Conservation (phyloP, 2,113 vertebrate species). For the Sturnira hondurensis region DNA sequence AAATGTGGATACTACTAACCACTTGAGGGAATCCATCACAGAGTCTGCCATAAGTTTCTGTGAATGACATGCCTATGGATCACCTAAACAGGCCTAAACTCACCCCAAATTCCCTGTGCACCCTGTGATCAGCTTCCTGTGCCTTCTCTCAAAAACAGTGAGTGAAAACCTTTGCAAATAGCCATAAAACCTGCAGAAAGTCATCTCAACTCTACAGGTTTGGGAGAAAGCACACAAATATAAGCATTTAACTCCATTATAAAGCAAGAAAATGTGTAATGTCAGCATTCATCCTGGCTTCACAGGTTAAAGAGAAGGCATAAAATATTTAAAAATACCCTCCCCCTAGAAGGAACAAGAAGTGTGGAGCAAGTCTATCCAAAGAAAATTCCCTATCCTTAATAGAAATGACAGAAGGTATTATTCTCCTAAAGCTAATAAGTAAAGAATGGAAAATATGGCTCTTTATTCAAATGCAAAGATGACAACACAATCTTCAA, state of each 20-base stretch:
- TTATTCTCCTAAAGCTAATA: not conserved
- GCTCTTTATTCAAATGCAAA: not conserved
- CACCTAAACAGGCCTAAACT: not conserved
- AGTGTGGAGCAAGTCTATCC: not conserved
- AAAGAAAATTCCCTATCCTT: not conserved
- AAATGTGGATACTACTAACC: too few species aligned
- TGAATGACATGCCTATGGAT: not conserved
- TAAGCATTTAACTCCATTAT: not conserved
- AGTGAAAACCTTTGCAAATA: not conserved
- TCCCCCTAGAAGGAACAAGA: not conserved
- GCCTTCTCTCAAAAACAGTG: not conserved
- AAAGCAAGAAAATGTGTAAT: not conserved
- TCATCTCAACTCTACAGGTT: not conserved
- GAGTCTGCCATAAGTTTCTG: not conserved
- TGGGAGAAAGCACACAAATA: not conserved
- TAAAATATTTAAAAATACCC: not conserved
- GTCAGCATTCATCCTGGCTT: not conserved
- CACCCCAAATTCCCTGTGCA: not conserved
- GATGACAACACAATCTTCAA: not conserved
- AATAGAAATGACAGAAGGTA: not conserved
- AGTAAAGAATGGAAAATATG: not conserved
- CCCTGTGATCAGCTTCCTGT: not conserved
- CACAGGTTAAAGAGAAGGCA: not conserved
- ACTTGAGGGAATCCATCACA: not conserved
- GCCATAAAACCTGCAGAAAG: not conserved